Percentiles rank a stretch among this genome's conserved stretches.
phyloP scores from a whole-genome alignment of 2,888 invertebrate genomes.

The Ochlodes sylvanus region DNA sequence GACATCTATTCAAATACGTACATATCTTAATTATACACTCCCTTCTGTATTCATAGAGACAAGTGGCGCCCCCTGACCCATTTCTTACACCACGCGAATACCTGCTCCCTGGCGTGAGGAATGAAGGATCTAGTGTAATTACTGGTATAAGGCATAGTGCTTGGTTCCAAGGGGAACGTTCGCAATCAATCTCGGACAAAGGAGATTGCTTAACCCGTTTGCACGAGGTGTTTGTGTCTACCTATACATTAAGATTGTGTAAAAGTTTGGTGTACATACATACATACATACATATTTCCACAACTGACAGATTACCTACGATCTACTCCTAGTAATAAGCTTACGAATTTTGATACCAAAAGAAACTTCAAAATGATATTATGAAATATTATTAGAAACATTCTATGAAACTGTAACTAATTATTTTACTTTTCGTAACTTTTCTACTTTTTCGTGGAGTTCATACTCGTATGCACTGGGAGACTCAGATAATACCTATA shows the following conservation, averaged over 20 bases:
- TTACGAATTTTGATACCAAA: too few relatives aligned
- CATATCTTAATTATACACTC: constrained; percentile 22
- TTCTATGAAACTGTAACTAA: too few relatives aligned
- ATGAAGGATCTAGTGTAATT: constrained; percentile 31
- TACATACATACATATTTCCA: too few relatives aligned
- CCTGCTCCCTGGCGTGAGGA: constrained; percentile 10
- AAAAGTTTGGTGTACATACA: background rate
- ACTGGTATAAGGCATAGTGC: constrained; percentile 24
- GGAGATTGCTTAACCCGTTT: constrained; percentile 26
- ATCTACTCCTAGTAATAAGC: too few relatives aligned
- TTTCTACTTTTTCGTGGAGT: too few relatives aligned
- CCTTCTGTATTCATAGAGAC: constrained; percentile 18
- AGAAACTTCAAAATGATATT: too few relatives aligned
- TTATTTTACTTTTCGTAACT: too few relatives aligned
- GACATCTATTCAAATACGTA: background rate
- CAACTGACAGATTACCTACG: too few relatives aligned
- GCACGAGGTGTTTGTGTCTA: constrained; percentile 11
- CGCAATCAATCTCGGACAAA: constrained; percentile 33
- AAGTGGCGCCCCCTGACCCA: constrained; percentile 31
- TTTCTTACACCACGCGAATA: constrained; percentile 27
- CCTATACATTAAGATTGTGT: background rate
- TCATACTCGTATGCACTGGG: too few relatives aligned
- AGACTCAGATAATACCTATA: too few relatives aligned
- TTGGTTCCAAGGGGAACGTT: constrained; percentile 19
- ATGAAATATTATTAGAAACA: too few relatives aligned